phyloP scores from a whole-genome alignment of 2,888 invertebrate species.

The Ctenicera cuprea region DNA sequence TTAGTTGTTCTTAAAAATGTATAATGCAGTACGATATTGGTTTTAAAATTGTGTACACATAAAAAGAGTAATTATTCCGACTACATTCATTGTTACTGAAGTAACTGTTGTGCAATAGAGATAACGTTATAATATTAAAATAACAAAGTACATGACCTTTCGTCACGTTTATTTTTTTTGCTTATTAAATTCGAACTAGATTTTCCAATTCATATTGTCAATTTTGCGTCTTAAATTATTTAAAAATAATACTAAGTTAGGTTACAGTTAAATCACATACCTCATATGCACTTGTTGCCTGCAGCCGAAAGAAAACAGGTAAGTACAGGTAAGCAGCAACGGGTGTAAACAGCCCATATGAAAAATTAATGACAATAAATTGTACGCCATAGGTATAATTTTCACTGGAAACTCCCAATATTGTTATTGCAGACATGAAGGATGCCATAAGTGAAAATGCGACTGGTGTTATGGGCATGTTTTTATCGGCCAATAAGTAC shows the following conservation, averaged over 20 bases:
- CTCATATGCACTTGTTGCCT: slow-evolving; percentile 92
- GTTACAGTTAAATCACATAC: slow-evolving; percentile 68
- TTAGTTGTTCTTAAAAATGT: too few species aligned
- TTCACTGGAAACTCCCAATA: slow-evolving; percentile 92
- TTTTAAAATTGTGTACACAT: too few species aligned
- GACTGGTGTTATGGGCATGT: slow-evolving; percentile 87
- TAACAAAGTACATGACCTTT: too few species aligned
- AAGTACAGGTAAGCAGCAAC: slow-evolving; percentile 85
- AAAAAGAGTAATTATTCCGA: too few species aligned
- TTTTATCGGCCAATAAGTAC: slow-evolving; percentile 87
- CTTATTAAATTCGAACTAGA: too few species aligned
- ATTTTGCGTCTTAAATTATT: too few species aligned
- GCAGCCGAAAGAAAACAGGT: slow-evolving; percentile 89
- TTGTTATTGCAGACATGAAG: slow-evolving; percentile 92
- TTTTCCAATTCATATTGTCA: too few species aligned
- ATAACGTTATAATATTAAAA: slow-evolving; percentile 1
- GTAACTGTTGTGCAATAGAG: slow-evolving; percentile 3
- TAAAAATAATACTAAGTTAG: too few species aligned
- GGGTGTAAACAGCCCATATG: slow-evolving; percentile 86
- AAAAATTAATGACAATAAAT: slow-evolving; percentile 85
- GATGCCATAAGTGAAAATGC: slow-evolving; percentile 95
- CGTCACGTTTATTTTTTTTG: too few species aligned
- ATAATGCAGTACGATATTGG: too few species aligned
- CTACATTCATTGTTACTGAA: too few species aligned
- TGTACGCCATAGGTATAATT: slow-evolving; percentile 89